phyloP scores from a whole-genome alignment of 2,888 invertebrate species.

The Nephrotoma flavescens region DNA sequence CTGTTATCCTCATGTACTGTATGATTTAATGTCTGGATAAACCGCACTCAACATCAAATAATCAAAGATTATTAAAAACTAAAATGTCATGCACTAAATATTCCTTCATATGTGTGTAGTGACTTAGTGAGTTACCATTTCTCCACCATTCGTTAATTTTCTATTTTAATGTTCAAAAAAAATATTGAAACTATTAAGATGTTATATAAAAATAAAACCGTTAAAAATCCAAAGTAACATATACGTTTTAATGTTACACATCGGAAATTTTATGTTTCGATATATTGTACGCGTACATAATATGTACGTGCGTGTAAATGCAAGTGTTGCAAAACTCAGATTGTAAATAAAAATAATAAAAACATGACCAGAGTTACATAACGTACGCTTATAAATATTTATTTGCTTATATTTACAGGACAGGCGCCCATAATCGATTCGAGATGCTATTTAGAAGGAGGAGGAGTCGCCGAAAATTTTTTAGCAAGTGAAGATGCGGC shows the following conservation, averaged over 20 bases:
- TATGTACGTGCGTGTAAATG: neutral
- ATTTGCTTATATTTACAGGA: neutral
- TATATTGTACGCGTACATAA: neutral
- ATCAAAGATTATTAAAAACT: neutral
- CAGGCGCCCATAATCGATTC: slow-evolving; percentile 48
- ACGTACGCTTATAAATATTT: neutral
- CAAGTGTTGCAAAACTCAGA: neutral
- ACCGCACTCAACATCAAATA: neutral
- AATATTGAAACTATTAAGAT: neutral
- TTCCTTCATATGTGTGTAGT: neutral
- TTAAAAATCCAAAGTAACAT: neutral
- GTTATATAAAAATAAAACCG: neutral
- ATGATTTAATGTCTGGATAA: neutral
- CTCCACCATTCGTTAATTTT: neutral
- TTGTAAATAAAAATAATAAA: neutral
- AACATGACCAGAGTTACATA: neutral
- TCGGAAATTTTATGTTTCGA: neutral
- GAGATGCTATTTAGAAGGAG: slow-evolving; percentile 78
- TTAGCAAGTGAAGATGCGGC: slow-evolving; percentile 75
- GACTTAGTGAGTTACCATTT: neutral
- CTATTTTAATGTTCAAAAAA: neutral
- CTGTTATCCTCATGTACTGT: neutral
- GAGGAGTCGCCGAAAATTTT: slow-evolving; percentile 82
- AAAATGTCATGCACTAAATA: neutral
- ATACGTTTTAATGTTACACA: neutral